Evolutionary conservation across 2,888 invertebrate genomes (phyloP), one percentile per base, ranked within the genome.

Genomic region (Pseudococcus longispinus): DNA sequence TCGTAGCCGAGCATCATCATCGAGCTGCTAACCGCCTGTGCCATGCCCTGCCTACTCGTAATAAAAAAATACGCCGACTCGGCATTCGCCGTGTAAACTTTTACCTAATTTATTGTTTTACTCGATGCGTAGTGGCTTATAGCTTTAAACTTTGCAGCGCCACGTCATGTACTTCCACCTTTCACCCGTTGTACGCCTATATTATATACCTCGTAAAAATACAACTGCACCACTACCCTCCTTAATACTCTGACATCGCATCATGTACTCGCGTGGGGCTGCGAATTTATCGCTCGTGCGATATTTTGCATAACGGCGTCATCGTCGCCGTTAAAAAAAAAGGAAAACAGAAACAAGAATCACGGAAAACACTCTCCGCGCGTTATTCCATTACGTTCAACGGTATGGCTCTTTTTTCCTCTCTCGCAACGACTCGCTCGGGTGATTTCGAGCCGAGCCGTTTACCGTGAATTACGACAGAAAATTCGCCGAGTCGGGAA

Each of bases 301-400:
- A 65, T 65, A 26, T 26, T 65, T 65, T 65, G 65, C 65, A 65
- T 65, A 65, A 65, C 65, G 65, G 65, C 65, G 65, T 26, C 65
- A 26, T 26, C 65, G 23, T 65, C 60, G 11, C 18, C 51, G 18
- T 51, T 18, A 51, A 46, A 46, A 46, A 46, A 46, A 15, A 46
- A 46, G 9, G 13, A 9, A 15, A 46, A 51, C 5, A 51, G n/a
- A 51, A 51, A n/a, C 51, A n/a, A 18, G n/a, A 51, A 51, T 51
- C 51, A n/a, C 51, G 51, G 51, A 51, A 51, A 51, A 51, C 51
- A n/a, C n/a, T 51, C n/a, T n/a, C 6, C 51, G n/a, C 18, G 51
- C 51, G 51, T 51, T 51, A 51, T 51, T 51, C n/a, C 51, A 51
- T 51, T 51, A 51, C 44, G 44, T 11, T 46, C n/a, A 4, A 51